These are phyloP conservation scores for Alloscopus bannaensis DNA, from an alignment of 2,888 invertebrate species.

Conservation along the genomic window DNA sequence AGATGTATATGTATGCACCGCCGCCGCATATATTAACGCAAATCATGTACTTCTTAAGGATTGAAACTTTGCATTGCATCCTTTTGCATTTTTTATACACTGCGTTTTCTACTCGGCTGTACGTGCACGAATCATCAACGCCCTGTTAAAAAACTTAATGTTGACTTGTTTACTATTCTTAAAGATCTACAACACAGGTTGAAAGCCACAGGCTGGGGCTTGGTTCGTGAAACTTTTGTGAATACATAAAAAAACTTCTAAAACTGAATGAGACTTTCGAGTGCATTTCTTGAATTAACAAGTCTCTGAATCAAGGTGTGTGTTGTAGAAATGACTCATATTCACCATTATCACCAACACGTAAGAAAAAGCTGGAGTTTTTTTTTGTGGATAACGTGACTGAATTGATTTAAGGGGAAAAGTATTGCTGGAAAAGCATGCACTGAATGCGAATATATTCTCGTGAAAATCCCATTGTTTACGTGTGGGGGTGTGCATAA, in stretches of 20 bases:
- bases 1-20: no score
- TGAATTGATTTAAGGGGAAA: slow-evolving; percentile 51
- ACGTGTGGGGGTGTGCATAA: slow-evolving; percentile 43
- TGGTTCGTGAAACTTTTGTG: neutral
- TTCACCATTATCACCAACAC: slow-evolving; percentile 12
- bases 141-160: slow-evolving; percentile 36
- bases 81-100: slow-evolving; percentile 7
- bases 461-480: neutral
- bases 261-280: slow-evolving; percentile 16
- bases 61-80: no score
- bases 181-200: no score
- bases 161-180: neutral
- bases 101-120: no score
- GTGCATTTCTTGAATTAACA: no score
- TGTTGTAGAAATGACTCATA: slow-evolving; percentile 32
- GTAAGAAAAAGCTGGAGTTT: no score
- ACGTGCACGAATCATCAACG: slow-evolving; percentile 42
- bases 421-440: slow-evolving; percentile 38
- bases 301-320: slow-evolving; percentile 47
- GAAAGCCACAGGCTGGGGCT: slow-evolving; percentile 18
- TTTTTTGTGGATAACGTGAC: slow-evolving; percentile 55
- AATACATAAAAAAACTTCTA: slow-evolving; percentile 10
- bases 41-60: no score
- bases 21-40: no score
- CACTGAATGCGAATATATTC: slow-evolving; percentile 5